Base-by-base conservation (phyloP, 2,113 vertebrate species). In the Tursiops truncatus region DNA sequence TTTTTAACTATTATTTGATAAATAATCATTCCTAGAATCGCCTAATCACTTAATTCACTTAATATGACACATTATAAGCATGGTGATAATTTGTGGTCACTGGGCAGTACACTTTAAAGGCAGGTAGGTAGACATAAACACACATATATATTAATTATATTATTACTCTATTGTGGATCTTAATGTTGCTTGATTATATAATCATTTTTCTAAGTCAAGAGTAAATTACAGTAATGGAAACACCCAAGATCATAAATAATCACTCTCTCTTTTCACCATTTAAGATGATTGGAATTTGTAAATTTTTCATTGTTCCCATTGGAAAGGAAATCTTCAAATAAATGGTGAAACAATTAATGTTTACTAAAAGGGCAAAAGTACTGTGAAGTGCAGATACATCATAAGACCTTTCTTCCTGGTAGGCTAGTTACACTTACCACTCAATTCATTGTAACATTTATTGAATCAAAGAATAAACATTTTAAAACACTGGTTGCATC, bases 181-280 rank as follows among this genome's bases (percentile, higher is more conserved):
- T 91, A 92, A 60, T 85, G 9, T 47, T 89, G 21, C 23, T 92
- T 96, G 17, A 74, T 80, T 92, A 87, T 44, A 36, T 11, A 91
- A 31, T 47, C 20, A 87, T 92, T 95, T 96, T 82, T 96, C 86
- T 84, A 96, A 83, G 82, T 93, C 47, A 86, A 89, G 21, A 86
- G 67, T 67, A 94, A 93, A 77, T 91, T 84, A 79, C 17, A 36
- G 31, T 83, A 65, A 92, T 84, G 36, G 74, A 90, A 90, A 94
- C 8, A 65, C 15, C 56, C 38, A 80, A 89, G 13, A 44, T 95
- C 58, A 80, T 86, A 81, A 89, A 63, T 33, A 84, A 38, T 88
- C 65, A 81, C 10, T 28, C 25, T 84, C 4, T 94, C 31, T 91
- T 94, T 73, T 7, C 88, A 56, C 8, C 20, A 44, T 36, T 86